Percentiles rank a stretch among this genome's conserved stretches.
phyloP scores from a whole-genome alignment of 2,888 invertebrate species.

The Cheilosia scutellata region DNA sequence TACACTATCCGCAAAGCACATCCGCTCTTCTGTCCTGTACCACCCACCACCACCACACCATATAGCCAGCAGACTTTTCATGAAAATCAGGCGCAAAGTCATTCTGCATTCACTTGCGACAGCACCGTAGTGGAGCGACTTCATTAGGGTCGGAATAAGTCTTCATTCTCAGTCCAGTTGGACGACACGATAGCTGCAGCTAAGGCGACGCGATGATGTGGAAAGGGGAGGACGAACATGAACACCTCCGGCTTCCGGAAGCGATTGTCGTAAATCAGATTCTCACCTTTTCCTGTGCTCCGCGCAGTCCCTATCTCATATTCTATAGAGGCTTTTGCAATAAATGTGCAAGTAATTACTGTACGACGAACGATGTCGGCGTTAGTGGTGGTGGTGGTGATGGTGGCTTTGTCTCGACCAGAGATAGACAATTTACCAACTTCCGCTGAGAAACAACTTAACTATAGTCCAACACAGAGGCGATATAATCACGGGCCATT shows the following conservation, averaged over 20 bases:
- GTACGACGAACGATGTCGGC: neutral
- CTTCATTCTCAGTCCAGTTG: constrained; percentile 34
- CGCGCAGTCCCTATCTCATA: neutral
- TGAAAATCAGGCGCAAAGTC: constrained; percentile 34
- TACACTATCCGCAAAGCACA: constrained; percentile 21
- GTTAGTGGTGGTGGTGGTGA: neutral
- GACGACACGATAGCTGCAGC: neutral
- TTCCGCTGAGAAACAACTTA: constrained; percentile 38
- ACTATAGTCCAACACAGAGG: constrained; percentile 9
- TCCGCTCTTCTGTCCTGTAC: neutral
- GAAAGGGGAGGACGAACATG: constrained; percentile 18
- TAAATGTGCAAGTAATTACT: constrained; percentile 59
- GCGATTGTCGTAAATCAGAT: constrained; percentile 70
- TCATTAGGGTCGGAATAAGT: constrained; percentile 63
- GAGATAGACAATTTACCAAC: constrained; percentile 35
- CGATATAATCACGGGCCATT: constrained; percentile 45
- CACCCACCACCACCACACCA: neutral
- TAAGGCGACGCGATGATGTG: constrained; percentile 14
- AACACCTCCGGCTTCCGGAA: constrained; percentile 64
- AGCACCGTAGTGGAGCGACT: constrained; percentile 23
- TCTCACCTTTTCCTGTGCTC: constrained; percentile 42
- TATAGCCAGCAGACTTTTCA: constrained; percentile 1
- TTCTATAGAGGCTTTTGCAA: constrained; percentile 8
- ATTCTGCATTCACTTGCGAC: constrained; percentile 41
- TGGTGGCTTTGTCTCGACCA: constrained; percentile 1